Evolutionary conservation across 2,113 vertebrate genomes (phyloP).

Genomic region (Heteronetta atricapilla): DNA sequence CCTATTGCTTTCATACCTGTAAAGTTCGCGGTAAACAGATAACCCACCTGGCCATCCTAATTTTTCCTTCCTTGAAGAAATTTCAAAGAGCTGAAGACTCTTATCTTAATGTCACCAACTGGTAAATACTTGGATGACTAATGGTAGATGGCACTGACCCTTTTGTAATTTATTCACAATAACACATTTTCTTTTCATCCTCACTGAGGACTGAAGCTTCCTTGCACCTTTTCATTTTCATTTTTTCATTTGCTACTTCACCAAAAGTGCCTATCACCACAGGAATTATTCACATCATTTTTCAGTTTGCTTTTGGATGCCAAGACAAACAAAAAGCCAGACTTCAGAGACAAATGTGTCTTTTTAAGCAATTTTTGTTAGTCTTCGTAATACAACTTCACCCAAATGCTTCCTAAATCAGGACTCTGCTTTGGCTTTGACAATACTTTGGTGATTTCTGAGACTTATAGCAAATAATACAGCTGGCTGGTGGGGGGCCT

Average conservation of each 20-base stretch:
- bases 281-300: not conserved
- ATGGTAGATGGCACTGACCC: no score
- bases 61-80: not conserved
- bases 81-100: not conserved
- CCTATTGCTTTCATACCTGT: not conserved
- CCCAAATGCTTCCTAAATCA: constrained; percentile 3
- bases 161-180: not conserved
- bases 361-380: not conserved
- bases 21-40: not conserved
- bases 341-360: not conserved
- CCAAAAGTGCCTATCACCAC: not conserved
- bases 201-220: not conserved
- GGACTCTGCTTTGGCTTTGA: not conserved
- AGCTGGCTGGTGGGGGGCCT: not conserved
- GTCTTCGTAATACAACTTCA: not conserved
- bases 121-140: not conserved
- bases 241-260: not conserved
- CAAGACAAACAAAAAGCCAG: not conserved
- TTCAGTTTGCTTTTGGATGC: not conserved
- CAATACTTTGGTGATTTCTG: not conserved
- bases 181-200: not conserved
- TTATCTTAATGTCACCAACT: not conserved
- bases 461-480: not conserved
- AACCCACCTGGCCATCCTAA: no score
- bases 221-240: not conserved